Conservation (phyloP, 2,797 vertebrate species). For the Botia almorhae region DNA sequence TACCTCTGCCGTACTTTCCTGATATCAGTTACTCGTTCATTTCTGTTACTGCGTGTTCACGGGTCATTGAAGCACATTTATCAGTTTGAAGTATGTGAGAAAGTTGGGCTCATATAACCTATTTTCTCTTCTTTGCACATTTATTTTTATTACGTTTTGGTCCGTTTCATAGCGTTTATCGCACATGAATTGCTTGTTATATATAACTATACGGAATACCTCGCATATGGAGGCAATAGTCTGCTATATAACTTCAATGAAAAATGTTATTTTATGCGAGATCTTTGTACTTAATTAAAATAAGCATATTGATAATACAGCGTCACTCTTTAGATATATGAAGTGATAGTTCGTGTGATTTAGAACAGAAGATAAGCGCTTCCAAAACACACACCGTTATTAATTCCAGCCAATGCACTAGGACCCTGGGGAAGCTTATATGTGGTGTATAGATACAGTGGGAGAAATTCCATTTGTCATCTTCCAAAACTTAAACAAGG, state of each 20-base stretch:
- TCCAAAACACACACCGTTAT: background rate
- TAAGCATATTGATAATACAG: background rate
- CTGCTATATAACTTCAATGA: background rate
- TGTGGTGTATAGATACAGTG: conserved; percentile 44
- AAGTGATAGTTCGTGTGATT: background rate
- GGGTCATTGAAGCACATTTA: background rate
- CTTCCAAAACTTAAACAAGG: conserved; percentile 72
- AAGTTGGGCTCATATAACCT: background rate
- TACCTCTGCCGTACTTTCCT: background rate
- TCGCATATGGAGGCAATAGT: background rate
- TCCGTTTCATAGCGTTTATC: background rate
- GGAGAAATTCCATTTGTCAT: conserved; percentile 71
- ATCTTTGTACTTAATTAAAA: background rate
- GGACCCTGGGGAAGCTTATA: conserved; percentile 71
- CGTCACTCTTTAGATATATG: background rate
- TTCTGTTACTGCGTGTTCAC: too few species aligned
- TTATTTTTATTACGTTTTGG: background rate
- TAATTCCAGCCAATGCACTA: conserved; percentile 63
- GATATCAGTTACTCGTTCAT: background rate
- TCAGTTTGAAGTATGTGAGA: background rate
- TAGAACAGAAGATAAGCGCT: background rate
- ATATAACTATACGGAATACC: background rate
- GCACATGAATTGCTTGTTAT: too few species aligned
- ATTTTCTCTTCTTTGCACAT: background rate
- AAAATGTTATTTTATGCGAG: background rate